Evolutionary conservation across 2,888 invertebrate genomes (phyloP).

Genomic region (Lycocerus yunnanus): DNA sequence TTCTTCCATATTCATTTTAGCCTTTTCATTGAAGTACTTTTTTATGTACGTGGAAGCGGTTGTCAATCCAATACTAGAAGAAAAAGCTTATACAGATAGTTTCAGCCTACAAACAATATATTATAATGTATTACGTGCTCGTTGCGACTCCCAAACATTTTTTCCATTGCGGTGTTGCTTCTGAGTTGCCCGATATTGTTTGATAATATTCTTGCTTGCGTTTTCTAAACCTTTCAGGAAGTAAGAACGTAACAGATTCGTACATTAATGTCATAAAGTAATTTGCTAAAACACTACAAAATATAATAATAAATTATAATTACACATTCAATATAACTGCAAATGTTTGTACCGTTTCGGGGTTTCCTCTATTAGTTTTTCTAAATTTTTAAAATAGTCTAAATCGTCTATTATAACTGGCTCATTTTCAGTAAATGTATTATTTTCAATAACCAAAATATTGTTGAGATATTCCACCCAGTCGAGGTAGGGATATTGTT

Average conservation of each 20-base stretch:
- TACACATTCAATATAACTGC: background rate
- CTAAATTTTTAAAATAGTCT: constrained; percentile 74
- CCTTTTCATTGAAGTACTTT: constrained; percentile 80
- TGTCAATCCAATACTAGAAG: constrained; percentile 64
- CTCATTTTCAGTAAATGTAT: constrained; percentile 70
- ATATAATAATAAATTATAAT: background rate
- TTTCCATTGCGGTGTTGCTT: background rate
- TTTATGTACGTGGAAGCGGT: constrained; percentile 80
- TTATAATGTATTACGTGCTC: background rate
- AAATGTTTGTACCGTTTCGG: constrained; percentile 55
- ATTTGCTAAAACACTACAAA: background rate
- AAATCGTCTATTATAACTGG: constrained; percentile 84
- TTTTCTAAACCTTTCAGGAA: background rate
- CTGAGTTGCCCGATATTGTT: background rate
- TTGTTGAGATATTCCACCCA: constrained; percentile 86
- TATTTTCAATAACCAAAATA: constrained; percentile 67
- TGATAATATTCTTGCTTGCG: background rate
- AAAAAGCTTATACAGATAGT: background rate
- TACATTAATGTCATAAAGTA: background rate
- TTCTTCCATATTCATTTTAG: constrained; percentile 80
- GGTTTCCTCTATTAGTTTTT: constrained; percentile 60
- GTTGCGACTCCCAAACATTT: background rate
- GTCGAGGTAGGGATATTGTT: constrained; percentile 74
- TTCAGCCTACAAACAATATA: background rate
- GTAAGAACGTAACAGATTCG: background rate